phyloP scores from a whole-genome alignment of 2,797 vertebrate species.

The Nyctibius grandis region DNA sequence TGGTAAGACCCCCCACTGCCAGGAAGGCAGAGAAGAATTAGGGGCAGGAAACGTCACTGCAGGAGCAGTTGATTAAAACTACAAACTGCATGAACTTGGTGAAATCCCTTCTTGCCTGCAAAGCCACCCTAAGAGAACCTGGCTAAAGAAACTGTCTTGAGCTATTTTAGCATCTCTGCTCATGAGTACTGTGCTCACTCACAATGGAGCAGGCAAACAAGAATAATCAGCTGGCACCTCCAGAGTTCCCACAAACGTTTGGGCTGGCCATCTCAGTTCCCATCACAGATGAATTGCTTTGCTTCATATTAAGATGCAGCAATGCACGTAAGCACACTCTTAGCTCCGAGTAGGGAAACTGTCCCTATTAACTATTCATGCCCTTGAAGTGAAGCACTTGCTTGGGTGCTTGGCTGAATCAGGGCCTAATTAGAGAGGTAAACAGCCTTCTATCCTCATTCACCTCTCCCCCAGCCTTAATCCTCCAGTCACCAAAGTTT shows the following conservation, averaged over 20 bases:
- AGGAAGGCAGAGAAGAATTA: slow-evolving; percentile 26
- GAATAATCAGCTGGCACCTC: background rate
- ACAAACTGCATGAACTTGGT: background rate
- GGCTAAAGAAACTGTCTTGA: background rate
- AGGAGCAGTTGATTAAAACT: background rate
- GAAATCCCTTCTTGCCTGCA: background rate
- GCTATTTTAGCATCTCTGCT: background rate
- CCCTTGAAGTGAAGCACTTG: slow-evolving; percentile 39
- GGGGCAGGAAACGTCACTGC: background rate
- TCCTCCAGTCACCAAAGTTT: slow-evolving; percentile 15
- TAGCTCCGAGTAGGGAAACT: background rate
- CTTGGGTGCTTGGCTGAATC: slow-evolving; percentile 30
- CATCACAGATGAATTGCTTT: background rate
- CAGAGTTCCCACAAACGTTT: background rate
- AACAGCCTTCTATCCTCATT: background rate
- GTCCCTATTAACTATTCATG: background rate
- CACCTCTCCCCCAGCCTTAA: slow-evolving; percentile 1
- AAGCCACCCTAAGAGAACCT: background rate
- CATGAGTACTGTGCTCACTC: background rate
- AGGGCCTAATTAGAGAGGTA: slow-evolving; percentile 41
- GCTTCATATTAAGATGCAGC: background rate
- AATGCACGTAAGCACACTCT: background rate
- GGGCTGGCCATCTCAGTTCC: background rate
- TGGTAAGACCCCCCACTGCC: background rate
- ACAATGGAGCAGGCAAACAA: background rate